Evolutionary conservation across 30 jellyfish, hydroid and myxozoan species (phyloP).

Genomic region (Sanderia malayensis): DNA sequence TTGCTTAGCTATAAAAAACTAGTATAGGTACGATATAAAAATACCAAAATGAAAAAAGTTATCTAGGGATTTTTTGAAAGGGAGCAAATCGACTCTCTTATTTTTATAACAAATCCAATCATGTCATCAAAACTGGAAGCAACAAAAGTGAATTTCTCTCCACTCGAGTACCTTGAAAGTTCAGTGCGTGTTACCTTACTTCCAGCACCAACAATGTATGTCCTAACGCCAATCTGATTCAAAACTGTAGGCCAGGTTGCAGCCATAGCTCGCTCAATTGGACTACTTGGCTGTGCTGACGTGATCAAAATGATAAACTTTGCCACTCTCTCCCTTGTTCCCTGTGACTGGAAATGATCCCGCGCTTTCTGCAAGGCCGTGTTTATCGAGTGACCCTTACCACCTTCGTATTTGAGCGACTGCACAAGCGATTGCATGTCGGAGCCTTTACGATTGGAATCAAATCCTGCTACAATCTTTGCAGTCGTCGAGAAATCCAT

Average conservation of each 20-base stretch:
- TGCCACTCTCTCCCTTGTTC: slow-evolving; percentile 21
- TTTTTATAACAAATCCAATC: slow-evolving; percentile 51
- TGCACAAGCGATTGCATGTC: slow-evolving; percentile 25
- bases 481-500: slow-evolving; percentile 54
- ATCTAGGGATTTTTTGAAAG: slow-evolving; percentile 13
- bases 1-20: too few species aligned
- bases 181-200: slow-evolving; percentile 24
- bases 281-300: slow-evolving; percentile 36
- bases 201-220: slow-evolving; percentile 71
- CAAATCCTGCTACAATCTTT: slow-evolving; percentile 24
- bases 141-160: slow-evolving; percentile 9
- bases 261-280: slow-evolving; percentile 7
- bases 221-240: slow-evolving; percentile 38
- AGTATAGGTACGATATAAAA: slow-evolving; percentile 1
- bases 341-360: background rate
- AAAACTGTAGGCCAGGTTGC: slow-evolving; percentile 6
- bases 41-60: background rate
- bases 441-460: slow-evolving; percentile 7
- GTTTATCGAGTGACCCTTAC: slow-evolving; percentile 30
- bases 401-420: slow-evolving; percentile 23
- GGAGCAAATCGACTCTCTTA: slow-evolving; percentile 48
- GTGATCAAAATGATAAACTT: slow-evolving; percentile 58
- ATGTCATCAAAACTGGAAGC: slow-evolving; percentile 65
- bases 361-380: slow-evolving; percentile 45
- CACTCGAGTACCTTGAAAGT: slow-evolving; percentile 40